Conservation (phyloP, 2,888 invertebrate species). For the Stenichneumon culpator region DNA sequence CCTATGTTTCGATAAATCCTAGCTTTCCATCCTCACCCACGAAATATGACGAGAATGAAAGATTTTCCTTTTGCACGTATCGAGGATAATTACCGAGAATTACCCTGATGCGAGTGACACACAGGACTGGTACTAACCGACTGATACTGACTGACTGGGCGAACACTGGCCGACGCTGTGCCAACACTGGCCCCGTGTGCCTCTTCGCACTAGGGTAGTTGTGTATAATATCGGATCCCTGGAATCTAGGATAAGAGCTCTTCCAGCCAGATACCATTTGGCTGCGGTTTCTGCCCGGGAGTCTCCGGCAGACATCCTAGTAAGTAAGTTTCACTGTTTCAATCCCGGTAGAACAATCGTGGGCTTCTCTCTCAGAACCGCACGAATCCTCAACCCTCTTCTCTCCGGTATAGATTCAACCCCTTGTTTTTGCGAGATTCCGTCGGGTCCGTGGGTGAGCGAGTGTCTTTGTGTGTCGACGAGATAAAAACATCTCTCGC, state of each 20-base stretch:
- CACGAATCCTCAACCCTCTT: neutral
- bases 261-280: neutral
- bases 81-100: too few species aligned
- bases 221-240: too few species aligned
- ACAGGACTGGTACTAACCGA: too few species aligned
- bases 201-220: too few species aligned
- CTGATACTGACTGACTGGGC: too few species aligned
- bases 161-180: too few species aligned
- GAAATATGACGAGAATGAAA: too few species aligned
- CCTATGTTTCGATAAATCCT: too few species aligned
- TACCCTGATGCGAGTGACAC: too few species aligned
- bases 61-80: too few species aligned
- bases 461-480: neutral
- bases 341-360: neutral
- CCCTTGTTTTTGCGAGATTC: constrained; percentile 8
- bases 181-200: too few species aligned
- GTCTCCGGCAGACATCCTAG: neutral
- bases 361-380: neutral
- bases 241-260: neutral
- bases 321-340: constrained; percentile 14
- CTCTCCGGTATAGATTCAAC: neutral
- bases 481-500: constrained; percentile 6
- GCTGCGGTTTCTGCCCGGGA: neutral
- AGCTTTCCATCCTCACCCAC: too few species aligned
- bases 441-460: neutral